These are phyloP conservation scores for Pseudobourletiella spinata DNA, from an alignment of 1,140 invertebrate species.

Conservation along the genomic window DNA sequence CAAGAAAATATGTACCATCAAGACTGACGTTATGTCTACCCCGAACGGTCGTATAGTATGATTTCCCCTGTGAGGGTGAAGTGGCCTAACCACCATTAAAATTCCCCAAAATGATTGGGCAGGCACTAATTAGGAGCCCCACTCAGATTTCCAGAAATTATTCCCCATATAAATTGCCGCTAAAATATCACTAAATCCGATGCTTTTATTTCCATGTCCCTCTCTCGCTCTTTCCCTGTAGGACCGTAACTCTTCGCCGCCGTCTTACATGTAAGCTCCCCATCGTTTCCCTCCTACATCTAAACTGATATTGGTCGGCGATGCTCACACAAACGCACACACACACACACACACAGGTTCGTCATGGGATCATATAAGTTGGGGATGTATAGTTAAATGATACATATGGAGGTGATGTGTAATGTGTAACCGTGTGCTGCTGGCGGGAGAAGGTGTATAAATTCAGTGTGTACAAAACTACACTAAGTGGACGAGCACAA, in stretches of 20 bases:
- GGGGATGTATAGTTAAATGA: too few relatives aligned
- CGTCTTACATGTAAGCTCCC: too few relatives aligned
- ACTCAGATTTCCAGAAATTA: slow-evolving; percentile 11
- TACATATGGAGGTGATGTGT: too few relatives aligned
- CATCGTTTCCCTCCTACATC: too few relatives aligned
- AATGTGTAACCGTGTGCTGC: too few relatives aligned
- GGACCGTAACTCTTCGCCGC: too few relatives aligned
- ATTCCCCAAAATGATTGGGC: slow-evolving; percentile 9
- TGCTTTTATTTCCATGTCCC: background rate
- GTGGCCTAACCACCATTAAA: slow-evolving; percentile 8
- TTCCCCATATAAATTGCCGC: slow-evolving; percentile 27
- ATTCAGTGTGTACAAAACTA: background rate
- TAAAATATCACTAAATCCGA: slow-evolving; percentile 30
- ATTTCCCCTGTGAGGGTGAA: slow-evolving; percentile 3
- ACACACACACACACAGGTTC: too few relatives aligned
- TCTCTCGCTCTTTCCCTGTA: slow-evolving; percentile 2
- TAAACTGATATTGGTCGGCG: too few relatives aligned
- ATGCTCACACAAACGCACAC: too few relatives aligned
- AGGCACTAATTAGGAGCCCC: slow-evolving; percentile 3
- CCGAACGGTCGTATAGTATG: slow-evolving; percentile 4
- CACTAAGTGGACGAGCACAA: slow-evolving; percentile 1
- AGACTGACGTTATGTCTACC: slow-evolving; percentile 9
- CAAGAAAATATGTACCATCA: slow-evolving; percentile 12
- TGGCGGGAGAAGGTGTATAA: too few relatives aligned
- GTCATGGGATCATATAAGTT: too few relatives aligned